These are phyloP conservation scores for Aurelia sp. DNA, from an alignment of 30 jellyfish, hydroid and myxozoan species.

Conservation along the genomic window DNA sequence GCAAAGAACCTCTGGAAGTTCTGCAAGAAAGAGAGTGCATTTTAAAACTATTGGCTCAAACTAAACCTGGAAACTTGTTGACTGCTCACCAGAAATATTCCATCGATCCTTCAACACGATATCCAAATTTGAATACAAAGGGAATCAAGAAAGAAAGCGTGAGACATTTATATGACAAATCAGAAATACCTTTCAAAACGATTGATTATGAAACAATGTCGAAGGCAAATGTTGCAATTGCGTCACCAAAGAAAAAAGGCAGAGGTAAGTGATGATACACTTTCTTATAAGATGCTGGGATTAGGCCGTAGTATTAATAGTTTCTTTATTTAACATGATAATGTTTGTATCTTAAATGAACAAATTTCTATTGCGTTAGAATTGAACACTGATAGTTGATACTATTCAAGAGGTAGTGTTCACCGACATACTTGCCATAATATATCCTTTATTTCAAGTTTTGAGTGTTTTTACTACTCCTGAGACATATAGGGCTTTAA, in stretches of 20 bases:
- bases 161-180: constrained; percentile 71
- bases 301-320: too few species aligned
- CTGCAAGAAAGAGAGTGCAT: constrained; percentile 93
- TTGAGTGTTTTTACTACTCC: too few species aligned
- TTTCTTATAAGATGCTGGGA: too few species aligned
- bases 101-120: constrained; percentile 92
- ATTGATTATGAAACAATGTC: constrained; percentile 30
- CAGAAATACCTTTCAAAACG: constrained; percentile 52
- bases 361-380: too few species aligned
- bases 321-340: too few species aligned
- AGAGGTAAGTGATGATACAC: background rate
- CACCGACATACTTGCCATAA: too few species aligned
- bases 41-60: constrained; percentile 80
- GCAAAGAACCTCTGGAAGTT: constrained; percentile 85
- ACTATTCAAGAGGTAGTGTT: too few species aligned
- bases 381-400: too few species aligned
- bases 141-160: constrained; percentile 62
- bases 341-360: too few species aligned
- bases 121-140: constrained; percentile 54
- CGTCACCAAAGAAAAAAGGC: constrained; percentile 40
- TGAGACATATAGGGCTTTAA: too few species aligned
- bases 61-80: constrained; percentile 80
- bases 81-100: constrained; percentile 75
- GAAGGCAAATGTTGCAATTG: background rate
- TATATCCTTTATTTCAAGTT: too few species aligned